Conservation (phyloP, 2,797 vertebrate species). For the Phalanger gymnotis region DNA sequence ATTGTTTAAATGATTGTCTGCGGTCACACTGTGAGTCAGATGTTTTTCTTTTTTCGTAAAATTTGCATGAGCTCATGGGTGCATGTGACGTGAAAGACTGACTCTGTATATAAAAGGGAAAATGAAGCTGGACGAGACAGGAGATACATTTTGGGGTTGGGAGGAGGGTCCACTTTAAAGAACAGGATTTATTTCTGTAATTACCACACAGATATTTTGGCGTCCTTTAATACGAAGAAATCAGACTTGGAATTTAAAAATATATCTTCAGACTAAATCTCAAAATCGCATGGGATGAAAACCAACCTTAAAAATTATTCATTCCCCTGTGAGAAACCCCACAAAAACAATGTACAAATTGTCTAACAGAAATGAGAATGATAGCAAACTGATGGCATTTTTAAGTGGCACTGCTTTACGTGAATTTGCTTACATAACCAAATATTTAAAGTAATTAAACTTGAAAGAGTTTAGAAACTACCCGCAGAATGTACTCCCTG, state of each 20-base stretch:
- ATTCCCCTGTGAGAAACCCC: neutral
- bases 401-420: neutral
- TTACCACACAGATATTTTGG: slow-evolving; percentile 37
- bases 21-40: neutral
- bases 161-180: neutral
- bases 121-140: neutral
- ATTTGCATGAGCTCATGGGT: no score
- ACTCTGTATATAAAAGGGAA: neutral
- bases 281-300: neutral
- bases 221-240: neutral
- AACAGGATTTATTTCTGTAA: neutral
- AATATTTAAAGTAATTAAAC: neutral
- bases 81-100: neutral
- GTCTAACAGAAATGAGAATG: neutral
- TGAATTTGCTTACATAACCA: slow-evolving; percentile 24
- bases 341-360: neutral
- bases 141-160: neutral
- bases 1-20: neutral
- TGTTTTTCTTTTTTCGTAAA: no score
- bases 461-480: slow-evolving; percentile 7
- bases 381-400: neutral
- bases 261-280: slow-evolving; percentile 38
- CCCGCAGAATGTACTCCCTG: neutral
- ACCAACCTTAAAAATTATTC: neutral
- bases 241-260: slow-evolving; percentile 22